These are phyloP conservation scores for Thripadectes ignobilis DNA, from an alignment of 2,797 vertebrate genomes.

Conservation along the genomic window DNA sequence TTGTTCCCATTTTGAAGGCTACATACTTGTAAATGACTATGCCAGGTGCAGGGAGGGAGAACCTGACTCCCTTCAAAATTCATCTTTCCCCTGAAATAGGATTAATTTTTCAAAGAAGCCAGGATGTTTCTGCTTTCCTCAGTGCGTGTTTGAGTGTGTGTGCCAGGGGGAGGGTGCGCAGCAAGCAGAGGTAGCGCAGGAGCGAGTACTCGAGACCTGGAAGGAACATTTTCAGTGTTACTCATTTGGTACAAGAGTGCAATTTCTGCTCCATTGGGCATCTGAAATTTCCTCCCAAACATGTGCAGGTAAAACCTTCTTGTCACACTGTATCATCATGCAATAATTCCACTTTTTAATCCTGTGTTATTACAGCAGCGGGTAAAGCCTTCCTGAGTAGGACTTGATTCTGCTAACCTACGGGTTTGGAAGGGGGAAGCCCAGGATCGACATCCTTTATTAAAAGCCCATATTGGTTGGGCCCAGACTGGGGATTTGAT, in stretches of 20 bases:
- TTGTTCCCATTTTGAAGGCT: slow-evolving; percentile 29
- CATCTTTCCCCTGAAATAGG: not conserved
- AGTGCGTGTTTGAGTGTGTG: accelerated
- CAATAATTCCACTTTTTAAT: not conserved
- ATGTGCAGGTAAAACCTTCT: not conserved
- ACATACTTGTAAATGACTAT: slow-evolving; percentile 1
- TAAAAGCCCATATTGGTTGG: not conserved
- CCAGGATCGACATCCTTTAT: too few species aligned
- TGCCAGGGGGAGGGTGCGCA: not conserved
- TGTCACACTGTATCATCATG: not conserved
- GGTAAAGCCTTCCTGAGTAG: not conserved
- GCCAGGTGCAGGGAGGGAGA: slow-evolving; percentile 35
- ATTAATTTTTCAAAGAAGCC: slow-evolving; percentile 20
- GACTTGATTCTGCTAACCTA: accelerated
- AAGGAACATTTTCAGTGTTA: not conserved
- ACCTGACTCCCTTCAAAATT: not conserved
- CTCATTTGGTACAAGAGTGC: not conserved
- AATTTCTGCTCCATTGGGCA: not conserved
- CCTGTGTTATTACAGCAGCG: not conserved
- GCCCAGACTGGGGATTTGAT: not conserved
- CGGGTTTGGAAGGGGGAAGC: not conserved
- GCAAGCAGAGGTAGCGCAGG: not conserved
- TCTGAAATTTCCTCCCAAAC: not conserved
- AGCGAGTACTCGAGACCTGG: not conserved
- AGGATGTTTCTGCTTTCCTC: not conserved